Evolutionary conservation across 2,888 invertebrate species (phyloP), one percentile per base, ranked within the genome.

Genomic region (Rhyacophila evoluta): DNA sequence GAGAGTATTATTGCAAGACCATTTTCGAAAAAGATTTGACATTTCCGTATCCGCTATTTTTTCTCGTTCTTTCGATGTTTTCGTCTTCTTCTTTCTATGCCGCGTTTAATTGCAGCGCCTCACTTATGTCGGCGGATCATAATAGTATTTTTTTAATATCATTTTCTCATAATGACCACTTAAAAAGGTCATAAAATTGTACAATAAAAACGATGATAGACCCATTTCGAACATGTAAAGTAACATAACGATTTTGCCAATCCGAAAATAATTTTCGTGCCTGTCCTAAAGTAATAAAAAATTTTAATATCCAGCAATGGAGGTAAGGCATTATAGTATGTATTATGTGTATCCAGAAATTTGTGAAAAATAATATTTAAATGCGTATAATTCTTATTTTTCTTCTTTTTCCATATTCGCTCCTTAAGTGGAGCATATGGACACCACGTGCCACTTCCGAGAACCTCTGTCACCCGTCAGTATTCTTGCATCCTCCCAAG

Each of bases 111-210:
- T 55, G 25, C 55, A 55, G 10, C 19, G 19, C 55, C 19, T 2
- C 55, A 19, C 25, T 55, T 55, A 55, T 55, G 55, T 8, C 10
- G 8, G 19, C 6, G 19, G 55, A 12, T 10, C 19, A 55, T 55
- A 55, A 55, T 55, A 55, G 19, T 55, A 19, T 55, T 19, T 25
- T 55, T 55, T 55, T 55, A 55, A 55, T 55, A 55, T 8, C 55
- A 6, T 19, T 55, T 19, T 19, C 55, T 3, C 19, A 55, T 8
- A 55, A 55, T 55, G 8, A 10, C 55, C 25, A 55, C 25, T 55
- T 8, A 55, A 55, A 55, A 19, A 10, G 55, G 10, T 55, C 55
- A 55, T 55, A 55, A 55, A 55, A 25, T 55, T 8, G 1, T 19
- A 55, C 55, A 55, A 55, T 55, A 55, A 55, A 55, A 33, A 12